Base-by-base conservation (phyloP, 2,113 vertebrate genomes). In the Podiceps cristatus region DNA sequence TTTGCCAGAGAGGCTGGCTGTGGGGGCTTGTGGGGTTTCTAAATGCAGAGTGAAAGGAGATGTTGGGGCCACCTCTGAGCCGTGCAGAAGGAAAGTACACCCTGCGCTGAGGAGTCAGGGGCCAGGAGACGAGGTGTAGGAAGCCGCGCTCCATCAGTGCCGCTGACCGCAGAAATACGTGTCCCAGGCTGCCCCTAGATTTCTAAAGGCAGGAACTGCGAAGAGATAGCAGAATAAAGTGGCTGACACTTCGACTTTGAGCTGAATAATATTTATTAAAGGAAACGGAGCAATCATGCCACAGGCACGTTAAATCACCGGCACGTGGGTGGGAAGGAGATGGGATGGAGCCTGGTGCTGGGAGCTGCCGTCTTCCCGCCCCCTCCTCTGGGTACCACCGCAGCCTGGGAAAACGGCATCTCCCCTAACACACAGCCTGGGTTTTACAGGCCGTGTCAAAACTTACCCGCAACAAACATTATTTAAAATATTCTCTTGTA, bases 221-320 rank as follows among this genome's bases (percentile, higher is more conserved):
- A 12, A 27, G 53, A 56, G 29, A 42, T 3, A 35, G 24, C 33
- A 20, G 23, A 15, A 47, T 11, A 19, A 23, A 35, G 63, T 4
- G 18, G 58, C 17, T 0, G 2, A 22, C 5, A 4, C 27, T 3
- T 15, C 74, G 74, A 33, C 67, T 47, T 45, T 18, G 60, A 60
- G 55, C 22, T 52, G 24, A 42, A 42, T 9, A 24, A 33, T 35
- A 37, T 37, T 66, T 67, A 49, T n/a, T 62, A 42, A 55, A 77
- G 71, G 77, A 52, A 71, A 50, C 0, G 3, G 18, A 40, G 44
- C 14, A 16, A 19, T 52, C 0, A 0, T 20, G 53, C 35, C 2
- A 0, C 29, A 13, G 31, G 24, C 1, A 1, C 3, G 2, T n/a
- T 60, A 66, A 73, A 44, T n/a, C 35, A 8, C 18, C 0, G 2